phyloP scores from a whole-genome alignment of 2,888 invertebrate species.

The Agelastica alni region DNA sequence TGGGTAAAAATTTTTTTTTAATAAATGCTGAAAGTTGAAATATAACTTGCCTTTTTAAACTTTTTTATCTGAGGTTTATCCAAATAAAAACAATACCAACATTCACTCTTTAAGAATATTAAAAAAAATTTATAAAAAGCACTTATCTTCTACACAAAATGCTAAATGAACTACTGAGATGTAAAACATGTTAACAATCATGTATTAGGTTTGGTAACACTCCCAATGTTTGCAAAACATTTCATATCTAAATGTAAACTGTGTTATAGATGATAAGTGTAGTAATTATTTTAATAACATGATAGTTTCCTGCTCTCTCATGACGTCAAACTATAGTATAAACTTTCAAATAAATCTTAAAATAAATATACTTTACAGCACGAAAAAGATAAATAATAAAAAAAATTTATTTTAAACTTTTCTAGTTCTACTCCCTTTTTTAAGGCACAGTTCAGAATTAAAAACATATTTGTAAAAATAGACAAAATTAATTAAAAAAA shows the following conservation, averaged over 20 bases:
- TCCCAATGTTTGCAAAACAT: conserved; percentile 7
- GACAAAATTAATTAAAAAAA: background rate
- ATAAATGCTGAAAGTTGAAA: no score
- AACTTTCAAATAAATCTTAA: conserved; percentile 3
- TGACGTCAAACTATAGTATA: conserved; percentile 19
- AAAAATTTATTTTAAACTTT: background rate
- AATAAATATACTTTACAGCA: background rate
- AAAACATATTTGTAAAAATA: conserved; percentile 9
- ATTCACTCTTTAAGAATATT: background rate
- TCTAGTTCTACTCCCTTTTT: background rate
- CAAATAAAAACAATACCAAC: background rate
- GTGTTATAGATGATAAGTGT: background rate
- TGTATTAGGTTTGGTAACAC: background rate
- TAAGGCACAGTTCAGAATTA: conserved; percentile 1
- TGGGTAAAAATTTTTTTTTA: no score
- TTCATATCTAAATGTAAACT: conserved; percentile 11
- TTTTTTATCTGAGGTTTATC: no score
- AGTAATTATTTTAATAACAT: conserved; percentile 7
- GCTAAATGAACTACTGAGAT: conserved; percentile 1
- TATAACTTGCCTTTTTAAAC: no score
- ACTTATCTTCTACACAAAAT: background rate
- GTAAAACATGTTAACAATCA: background rate
- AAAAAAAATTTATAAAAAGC: background rate
- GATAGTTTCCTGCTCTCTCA: conserved; percentile 11
- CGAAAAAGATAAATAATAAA: background rate